Evolutionary conservation across 1,140 invertebrate genomes (phyloP).

Genomic region (Dendrolimus punctatus): DNA sequence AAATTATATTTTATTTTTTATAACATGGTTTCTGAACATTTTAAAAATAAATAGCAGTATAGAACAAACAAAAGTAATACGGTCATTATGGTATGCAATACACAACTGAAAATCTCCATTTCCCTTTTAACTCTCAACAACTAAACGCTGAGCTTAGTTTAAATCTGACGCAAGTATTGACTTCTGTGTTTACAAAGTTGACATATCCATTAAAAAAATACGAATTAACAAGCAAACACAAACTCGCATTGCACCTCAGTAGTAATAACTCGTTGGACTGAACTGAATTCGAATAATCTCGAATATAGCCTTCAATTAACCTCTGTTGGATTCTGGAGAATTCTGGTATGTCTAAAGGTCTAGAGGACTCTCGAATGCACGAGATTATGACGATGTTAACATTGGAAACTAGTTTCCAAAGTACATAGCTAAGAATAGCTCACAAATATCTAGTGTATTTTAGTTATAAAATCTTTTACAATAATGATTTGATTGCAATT

Average conservation of each 20-base stretch:
- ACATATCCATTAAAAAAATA: slow-evolving; percentile 5
- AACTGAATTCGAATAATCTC: slow-evolving; percentile 5
- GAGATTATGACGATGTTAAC: no score
- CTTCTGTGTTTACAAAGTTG: background rate
- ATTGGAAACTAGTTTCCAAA: no score
- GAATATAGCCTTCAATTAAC: slow-evolving; percentile 12
- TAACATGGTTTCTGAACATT: no score
- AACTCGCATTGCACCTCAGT: slow-evolving; percentile 7
- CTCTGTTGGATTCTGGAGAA: slow-evolving; percentile 4
- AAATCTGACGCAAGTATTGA: background rate
- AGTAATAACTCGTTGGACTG: slow-evolving; percentile 9
- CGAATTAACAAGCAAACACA: slow-evolving; percentile 11
- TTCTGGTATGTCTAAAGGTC: slow-evolving; percentile 10
- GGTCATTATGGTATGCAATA: no score
- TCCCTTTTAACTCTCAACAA: no score
- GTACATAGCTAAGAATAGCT: background rate
- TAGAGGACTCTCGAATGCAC: slow-evolving; percentile 4
- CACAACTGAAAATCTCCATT: no score
- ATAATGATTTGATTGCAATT: no score
- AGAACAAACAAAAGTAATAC: no score
- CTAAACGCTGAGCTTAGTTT: no score
- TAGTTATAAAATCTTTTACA: background rate
- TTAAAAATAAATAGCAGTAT: no score
- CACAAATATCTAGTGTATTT: slow-evolving; percentile 4
- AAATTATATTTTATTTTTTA: no score